Base-by-base conservation (phyloP, 1,140 invertebrate genomes). In the Ectropis grisescens region DNA sequence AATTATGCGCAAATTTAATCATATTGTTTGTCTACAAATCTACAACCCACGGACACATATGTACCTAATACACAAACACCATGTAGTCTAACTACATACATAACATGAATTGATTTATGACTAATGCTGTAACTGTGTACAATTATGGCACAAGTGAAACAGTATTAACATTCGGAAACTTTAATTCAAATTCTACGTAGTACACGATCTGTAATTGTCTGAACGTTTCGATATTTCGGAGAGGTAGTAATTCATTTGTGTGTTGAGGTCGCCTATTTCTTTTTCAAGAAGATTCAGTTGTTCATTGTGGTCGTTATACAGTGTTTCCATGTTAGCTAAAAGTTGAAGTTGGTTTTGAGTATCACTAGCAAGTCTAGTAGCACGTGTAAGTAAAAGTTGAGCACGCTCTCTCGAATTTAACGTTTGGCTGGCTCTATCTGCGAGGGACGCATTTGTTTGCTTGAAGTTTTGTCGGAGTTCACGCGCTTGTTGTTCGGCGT, bases 261-360 rank as follows among this genome's bases (percentile, higher is more conserved):
- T 67, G 46, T 85, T 85, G 1, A 87, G 59, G 15, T 83, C 76
- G 13, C 66, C 64, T 32, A 86, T 84, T 51, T 66, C 51, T 11
- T 59, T 62, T 57, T 86, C 81, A 40, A 86, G 56, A 6, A 47
- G 47, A 27, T 56, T 58, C n/a, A 86, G 43, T 36, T 82, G 59
- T 16, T 67, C 58, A 26, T 82, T 83, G 41, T 86, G 83, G 22
- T 71, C 79, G 35, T 75, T 75, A 44, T 86, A 86, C 10, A 83
- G 41, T 45, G 74, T 70, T 54, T 84, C 80, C 80, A 84, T 83
- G 37, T 70, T 78, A 29, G 88, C 83, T 9, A 95, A 74, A 42
- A 92, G 86, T 45, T 89, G 89, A 6, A 93, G 79, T 64, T 94
- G 93, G 7, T 82, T 86, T 46, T 88, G 87, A 0, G 91, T 92